Percentiles rank a stretch among this genome's conserved stretches.
Conservation (phyloP, 2,888 invertebrate species). For the Hypomecis punctinalis region DNA sequence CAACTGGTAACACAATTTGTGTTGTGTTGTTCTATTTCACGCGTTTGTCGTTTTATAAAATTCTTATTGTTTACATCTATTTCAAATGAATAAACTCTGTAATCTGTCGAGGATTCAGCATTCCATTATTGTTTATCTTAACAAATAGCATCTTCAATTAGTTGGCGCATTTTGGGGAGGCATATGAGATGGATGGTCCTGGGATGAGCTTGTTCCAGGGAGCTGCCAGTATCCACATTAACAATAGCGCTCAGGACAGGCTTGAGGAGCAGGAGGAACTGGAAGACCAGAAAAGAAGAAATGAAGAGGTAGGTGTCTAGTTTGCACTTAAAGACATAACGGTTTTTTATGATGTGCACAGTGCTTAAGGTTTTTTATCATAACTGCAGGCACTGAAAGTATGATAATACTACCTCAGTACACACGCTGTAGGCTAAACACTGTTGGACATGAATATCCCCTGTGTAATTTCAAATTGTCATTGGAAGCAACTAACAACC, state of each 20-base stretch:
- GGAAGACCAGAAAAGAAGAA: constrained; percentile 87
- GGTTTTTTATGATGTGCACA: too few relatives aligned
- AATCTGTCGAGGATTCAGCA: neutral
- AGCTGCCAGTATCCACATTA: constrained; percentile 87
- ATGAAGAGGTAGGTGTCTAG: constrained; percentile 84
- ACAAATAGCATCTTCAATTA: neutral
- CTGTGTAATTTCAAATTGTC: too few relatives aligned
- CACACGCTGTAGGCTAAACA: too few relatives aligned
- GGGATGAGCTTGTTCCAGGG: constrained; percentile 90
- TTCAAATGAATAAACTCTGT: constrained; percentile 2
- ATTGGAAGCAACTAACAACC: too few relatives aligned
- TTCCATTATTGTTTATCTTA: constrained; percentile 17
- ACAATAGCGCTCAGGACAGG: constrained; percentile 86
- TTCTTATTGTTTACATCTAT: constrained; percentile 6
- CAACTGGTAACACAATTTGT: neutral
- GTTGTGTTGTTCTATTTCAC: neutral
- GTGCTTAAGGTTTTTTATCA: too few relatives aligned
- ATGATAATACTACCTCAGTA: too few relatives aligned
- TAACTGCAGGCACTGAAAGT: too few relatives aligned
- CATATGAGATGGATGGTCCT: constrained; percentile 82
- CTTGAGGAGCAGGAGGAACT: constrained; percentile 88
- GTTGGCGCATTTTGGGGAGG: constrained; percentile 17
- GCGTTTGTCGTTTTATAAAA: neutral
- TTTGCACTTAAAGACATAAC: too few relatives aligned
- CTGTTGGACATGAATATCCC: too few relatives aligned